Evolutionary conservation across 2,888 invertebrate species (phyloP).

Genomic region (Abrostola triplasia): DNA sequence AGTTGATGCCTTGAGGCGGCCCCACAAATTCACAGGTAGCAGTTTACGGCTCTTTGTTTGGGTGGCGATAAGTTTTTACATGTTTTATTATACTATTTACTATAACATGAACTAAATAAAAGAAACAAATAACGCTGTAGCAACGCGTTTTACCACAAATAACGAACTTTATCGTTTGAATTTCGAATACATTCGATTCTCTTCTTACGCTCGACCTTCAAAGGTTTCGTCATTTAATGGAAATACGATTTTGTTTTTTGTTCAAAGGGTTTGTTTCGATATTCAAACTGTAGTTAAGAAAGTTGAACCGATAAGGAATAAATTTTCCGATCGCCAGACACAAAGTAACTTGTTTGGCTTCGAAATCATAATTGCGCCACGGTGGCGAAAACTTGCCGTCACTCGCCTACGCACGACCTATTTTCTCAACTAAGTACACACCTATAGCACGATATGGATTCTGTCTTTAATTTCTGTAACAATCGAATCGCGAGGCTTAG

Average conservation of each 20-base stretch:
- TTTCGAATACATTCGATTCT: conserved; percentile 19
- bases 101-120: conserved; percentile 61
- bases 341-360: conserved; percentile 10
- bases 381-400: conserved; percentile 19
- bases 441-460: conserved; percentile 15
- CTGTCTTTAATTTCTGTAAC: conserved; percentile 23
- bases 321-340: neutral
- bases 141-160: conserved; percentile 37
- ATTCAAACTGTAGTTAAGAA: neutral
- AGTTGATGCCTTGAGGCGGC: conserved; percentile 53
- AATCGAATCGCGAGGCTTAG: conserved; percentile 12
- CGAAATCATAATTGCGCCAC: conserved; percentile 18
- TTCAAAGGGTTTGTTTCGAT: neutral
- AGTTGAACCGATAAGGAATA: neutral
- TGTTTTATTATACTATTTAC: conserved; percentile 72
- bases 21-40: conserved; percentile 78
- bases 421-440: conserved; percentile 31
- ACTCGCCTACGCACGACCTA: conserved; percentile 36
- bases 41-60: conserved; percentile 81
- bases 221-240: neutral
- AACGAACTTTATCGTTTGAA: conserved; percentile 32
- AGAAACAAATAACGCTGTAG: conserved; percentile 54
- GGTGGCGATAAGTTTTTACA: conserved; percentile 81
- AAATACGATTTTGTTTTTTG: neutral
- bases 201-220: conserved; percentile 4